These are phyloP conservation scores for Cacatua alba DNA, from an alignment of 2,113 vertebrate species.

Conservation along the genomic window DNA sequence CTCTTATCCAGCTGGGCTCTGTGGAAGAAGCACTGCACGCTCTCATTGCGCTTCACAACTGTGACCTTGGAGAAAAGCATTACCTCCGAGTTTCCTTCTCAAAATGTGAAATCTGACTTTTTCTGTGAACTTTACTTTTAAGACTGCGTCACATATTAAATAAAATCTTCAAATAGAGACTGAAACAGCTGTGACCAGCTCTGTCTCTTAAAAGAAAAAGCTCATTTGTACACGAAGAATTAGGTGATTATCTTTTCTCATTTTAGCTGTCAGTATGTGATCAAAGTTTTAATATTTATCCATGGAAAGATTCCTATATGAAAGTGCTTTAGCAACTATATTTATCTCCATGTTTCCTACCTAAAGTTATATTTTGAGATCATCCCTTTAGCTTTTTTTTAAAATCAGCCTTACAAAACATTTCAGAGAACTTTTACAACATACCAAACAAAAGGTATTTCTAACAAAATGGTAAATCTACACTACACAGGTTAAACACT, in stretches of 20 bases:
- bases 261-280: not conserved
- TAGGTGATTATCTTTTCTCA: constrained; percentile 17
- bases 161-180: constrained; percentile 71
- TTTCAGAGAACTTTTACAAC: not conserved
- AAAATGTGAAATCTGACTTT: constrained; percentile 78
- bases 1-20: constrained; percentile 84
- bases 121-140: constrained; percentile 54
- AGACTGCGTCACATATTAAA: constrained; percentile 55
- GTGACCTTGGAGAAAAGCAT: constrained; percentile 85
- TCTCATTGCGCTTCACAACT: constrained; percentile 85
- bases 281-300: constrained; percentile 38
- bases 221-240: constrained; percentile 39
- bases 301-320: constrained; percentile 30
- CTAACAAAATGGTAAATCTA: not conserved
- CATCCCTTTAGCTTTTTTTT: constrained; percentile 46
- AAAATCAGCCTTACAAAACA: constrained; percentile 60
- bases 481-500: not conserved
- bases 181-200: constrained; percentile 67
- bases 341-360: constrained; percentile 30
- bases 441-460: not conserved
- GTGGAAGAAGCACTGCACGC: constrained; percentile 87
- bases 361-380: constrained; percentile 46
- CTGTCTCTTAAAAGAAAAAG: constrained; percentile 67
- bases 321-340: constrained; percentile 46
- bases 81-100: constrained; percentile 87